A percentile compares a stretch with the other conserved stretches of the same genome.
These are phyloP conservation scores for Sphenopsis melanotis DNA, from an alignment of 2,797 vertebrate genomes.

Conservation along the genomic window DNA sequence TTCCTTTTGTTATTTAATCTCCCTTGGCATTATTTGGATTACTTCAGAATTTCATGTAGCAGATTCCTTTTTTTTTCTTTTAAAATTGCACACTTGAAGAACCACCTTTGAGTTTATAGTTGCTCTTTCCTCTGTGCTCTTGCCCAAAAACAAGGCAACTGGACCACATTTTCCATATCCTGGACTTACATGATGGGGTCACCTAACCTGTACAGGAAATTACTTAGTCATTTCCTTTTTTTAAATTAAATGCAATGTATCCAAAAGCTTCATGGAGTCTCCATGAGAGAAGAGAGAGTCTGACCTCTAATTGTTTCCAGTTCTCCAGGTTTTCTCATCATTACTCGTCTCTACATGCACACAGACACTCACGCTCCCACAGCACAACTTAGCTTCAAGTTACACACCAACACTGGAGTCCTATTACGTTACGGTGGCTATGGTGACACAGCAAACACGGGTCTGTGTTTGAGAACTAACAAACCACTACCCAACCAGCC, in stretches of 20 bases:
- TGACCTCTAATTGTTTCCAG: constrained; percentile 20
- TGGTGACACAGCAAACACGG: neutral
- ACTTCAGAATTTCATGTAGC: constrained; percentile 82
- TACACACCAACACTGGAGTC: neutral
- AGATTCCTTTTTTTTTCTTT: constrained; percentile 55
- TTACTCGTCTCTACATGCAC: neutral
- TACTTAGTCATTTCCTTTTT: neutral
- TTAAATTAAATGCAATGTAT: neutral
- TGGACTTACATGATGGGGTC: neutral
- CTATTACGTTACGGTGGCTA: neutral
- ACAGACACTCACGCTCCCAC: neutral
- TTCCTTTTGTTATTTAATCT: constrained; percentile 57
- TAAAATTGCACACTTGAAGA: neutral
- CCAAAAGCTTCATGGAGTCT: neutral
- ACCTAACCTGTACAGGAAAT: neutral
- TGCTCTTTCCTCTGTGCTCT: neutral
- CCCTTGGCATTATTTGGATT: constrained; percentile 73
- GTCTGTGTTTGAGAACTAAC: neutral
- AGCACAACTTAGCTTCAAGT: neutral
- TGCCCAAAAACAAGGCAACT: neutral
- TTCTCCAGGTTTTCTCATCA: neutral
- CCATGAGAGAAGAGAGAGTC: neutral
- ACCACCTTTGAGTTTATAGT: neutral
- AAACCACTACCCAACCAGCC: neutral
- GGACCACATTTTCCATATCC: neutral